Evolutionary conservation across 2,797 vertebrate genomes (phyloP), one percentile per base, ranked within the genome.

Genomic region (Clarias laeviceps): DNA sequence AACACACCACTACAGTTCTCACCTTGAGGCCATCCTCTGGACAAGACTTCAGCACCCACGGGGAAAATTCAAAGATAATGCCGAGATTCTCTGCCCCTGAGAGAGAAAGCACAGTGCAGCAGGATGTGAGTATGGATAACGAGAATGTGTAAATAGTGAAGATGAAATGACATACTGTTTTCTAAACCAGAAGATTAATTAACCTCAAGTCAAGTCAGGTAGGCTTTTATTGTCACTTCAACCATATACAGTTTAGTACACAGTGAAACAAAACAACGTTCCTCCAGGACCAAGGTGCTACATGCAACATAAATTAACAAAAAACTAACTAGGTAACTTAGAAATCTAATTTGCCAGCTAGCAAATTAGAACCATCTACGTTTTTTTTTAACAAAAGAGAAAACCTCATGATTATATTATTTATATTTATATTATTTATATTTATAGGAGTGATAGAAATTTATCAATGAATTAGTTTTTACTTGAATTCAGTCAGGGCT

Each of bases 21-120:
- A 97, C 98, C 96, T 99, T 99, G 83, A 99, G 91, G 11, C 98
- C 98, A 79, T 99, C 98, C 81, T 99, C 98, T 24, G 98, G 95
- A 88, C 96, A 98, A 83, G 95, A 97, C 93, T 99, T 97, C 70
- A 99, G 92, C 87, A 99, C 98, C 98, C 98, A 99, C 0, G 97
- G 92, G 2, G 98, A 98, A 91, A 99, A 99, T 88, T 98, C 98
- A 91, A 99, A 98, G 72, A 99, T 97, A 83, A 99, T 95, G 17
- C 96, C 95, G 87, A 99, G 91, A 89, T 99, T 99, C 90, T 99
- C 98, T 81, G 94, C 93, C 56, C 98, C 98, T 99, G 87, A 69
- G 90, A 29, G 84, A 74, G 81, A 61, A 70, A 81, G 0, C 66
- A 65, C 3, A 61, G n/a, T 14, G 12, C n/a, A 83, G 34, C 18